These are phyloP conservation scores for Hystrix cristata DNA, from an alignment of 2,113 vertebrate species.

Conservation along the genomic window DNA sequence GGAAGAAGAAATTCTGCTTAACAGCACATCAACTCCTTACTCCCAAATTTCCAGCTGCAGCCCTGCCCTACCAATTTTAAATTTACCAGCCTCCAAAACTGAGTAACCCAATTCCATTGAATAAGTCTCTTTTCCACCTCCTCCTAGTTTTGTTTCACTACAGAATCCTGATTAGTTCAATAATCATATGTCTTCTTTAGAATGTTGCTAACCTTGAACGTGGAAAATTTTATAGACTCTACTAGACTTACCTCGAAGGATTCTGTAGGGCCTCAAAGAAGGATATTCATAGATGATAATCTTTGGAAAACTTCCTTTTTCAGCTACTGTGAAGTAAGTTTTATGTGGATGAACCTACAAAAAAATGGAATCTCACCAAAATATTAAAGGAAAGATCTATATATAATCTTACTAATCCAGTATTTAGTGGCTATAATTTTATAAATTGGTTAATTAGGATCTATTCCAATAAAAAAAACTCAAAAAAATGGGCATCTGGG, in stretches of 20 bases:
- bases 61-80: not conserved
- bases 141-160: not conserved
- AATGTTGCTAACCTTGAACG: not conserved
- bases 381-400: conserved; percentile 47
- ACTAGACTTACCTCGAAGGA: conserved; percentile 91
- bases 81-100: not conserved
- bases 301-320: conserved; percentile 93
- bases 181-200: not conserved
- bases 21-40: not conserved
- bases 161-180: not conserved
- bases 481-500: not conserved
- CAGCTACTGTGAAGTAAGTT: conserved; percentile 92
- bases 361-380: conserved; percentile 80
- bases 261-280: conserved; percentile 90
- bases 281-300: conserved; percentile 96
- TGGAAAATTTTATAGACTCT: not conserved
- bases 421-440: not conserved
- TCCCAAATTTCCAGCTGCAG: not conserved
- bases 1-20: not conserved
- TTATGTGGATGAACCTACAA: conserved; percentile 92
- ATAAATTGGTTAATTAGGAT: conserved; percentile 19
- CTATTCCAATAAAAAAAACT: conserved; percentile 8
- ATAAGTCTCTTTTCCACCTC: not conserved
- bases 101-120: not conserved
- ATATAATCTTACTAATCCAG: not conserved